Conservation (phyloP, 2,797 vertebrate genomes). For the Bufotes viridis region DNA sequence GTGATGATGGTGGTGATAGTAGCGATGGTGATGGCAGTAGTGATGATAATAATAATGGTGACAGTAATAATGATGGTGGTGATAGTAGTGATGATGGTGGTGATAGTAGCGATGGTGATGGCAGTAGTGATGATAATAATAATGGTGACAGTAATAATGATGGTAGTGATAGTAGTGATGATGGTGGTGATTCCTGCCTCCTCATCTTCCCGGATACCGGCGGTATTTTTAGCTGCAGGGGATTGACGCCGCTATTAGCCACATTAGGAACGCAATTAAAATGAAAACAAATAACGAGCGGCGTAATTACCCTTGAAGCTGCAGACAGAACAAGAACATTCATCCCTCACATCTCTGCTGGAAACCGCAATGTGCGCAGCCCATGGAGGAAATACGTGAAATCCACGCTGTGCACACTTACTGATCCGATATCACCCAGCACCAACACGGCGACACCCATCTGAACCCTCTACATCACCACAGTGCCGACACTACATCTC, state of each 20-base stretch:
- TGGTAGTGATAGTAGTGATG: background rate
- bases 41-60: background rate
- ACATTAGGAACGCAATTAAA: conserved; percentile 61
- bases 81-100: background rate
- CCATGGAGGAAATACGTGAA: background rate
- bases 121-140: background rate
- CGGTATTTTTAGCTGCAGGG: conserved; percentile 57
- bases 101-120: background rate
- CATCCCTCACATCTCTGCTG: conserved; percentile 5
- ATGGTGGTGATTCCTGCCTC: background rate
- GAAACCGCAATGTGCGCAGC: background rate
- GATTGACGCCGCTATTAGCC: conserved; percentile 58
- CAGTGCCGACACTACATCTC: background rate
- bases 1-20: background rate
- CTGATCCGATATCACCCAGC: background rate
- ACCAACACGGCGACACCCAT: background rate
- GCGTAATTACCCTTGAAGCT: conserved; percentile 60
- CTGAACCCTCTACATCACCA: background rate
- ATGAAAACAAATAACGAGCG: conserved; percentile 60
- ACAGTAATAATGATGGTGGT: background rate
- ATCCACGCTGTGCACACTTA: background rate
- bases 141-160: background rate
- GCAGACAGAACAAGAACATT: conserved; percentile 63
- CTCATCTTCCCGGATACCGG: conserved; percentile 45
- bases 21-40: background rate